Percentiles rank a stretch among this genome's conserved stretches.
Evolutionary conservation across 2,888 invertebrate genomes (phyloP).

Genomic region (Melolontha melolontha): DNA sequence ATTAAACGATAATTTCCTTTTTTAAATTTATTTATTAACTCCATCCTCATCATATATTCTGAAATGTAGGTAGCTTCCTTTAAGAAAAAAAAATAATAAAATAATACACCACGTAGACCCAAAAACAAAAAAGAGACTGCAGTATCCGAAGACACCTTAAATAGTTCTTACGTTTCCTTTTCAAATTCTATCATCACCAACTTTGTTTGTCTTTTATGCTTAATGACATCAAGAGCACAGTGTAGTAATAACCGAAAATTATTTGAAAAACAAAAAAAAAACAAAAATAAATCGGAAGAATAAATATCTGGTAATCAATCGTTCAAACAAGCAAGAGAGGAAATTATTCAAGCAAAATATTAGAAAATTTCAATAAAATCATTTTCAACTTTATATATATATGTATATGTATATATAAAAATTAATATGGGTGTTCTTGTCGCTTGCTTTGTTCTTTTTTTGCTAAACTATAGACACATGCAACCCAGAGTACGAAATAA

Average conservation of each 20-base stretch:
- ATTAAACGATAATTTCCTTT: constrained; percentile 49
- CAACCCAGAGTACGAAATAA: constrained; percentile 54
- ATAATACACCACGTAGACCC: constrained; percentile 53
- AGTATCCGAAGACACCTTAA: constrained; percentile 37
- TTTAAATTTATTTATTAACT: constrained; percentile 40
- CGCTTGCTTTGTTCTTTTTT: constrained; percentile 31
- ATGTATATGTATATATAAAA: constrained; percentile 33
- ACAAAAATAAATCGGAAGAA: constrained; percentile 43
- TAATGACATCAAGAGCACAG: constrained; percentile 49
- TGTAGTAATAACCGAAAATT: constrained; percentile 41
- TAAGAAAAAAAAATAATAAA: not conserved
- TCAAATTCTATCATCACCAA: constrained; percentile 36
- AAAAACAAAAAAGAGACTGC: constrained; percentile 38
- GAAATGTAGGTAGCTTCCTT: constrained; percentile 43
- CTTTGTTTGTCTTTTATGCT: constrained; percentile 46
- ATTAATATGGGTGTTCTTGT: constrained; percentile 23
- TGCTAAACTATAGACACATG: constrained; percentile 54
- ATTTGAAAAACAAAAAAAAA: constrained; percentile 47
- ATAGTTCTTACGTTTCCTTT: constrained; percentile 21
- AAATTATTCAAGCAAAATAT: constrained; percentile 42
- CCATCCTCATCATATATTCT: constrained; percentile 17
- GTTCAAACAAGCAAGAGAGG: constrained; percentile 29
- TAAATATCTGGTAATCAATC: constrained; percentile 36
- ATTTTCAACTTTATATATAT: constrained; percentile 32
- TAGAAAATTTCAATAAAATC: constrained; percentile 36